Evolutionary conservation across 1,140 invertebrate genomes (phyloP).

Genomic region (Tetramorium parvispinum): DNA sequence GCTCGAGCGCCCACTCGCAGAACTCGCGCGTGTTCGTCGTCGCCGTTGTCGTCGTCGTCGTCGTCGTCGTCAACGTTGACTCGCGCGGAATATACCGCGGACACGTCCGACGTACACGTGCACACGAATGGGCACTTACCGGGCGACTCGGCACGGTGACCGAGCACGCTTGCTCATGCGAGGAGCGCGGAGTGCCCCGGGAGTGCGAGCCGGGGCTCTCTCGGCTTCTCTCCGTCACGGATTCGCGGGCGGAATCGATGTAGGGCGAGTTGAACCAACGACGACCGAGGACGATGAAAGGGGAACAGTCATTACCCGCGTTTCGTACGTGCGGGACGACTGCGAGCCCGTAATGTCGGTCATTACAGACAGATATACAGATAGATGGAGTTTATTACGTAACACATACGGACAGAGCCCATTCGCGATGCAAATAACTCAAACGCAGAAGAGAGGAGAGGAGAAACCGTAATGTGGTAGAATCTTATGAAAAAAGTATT

Average conservation of each 20-base stretch:
- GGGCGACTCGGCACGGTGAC: conserved; percentile 58
- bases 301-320: conserved; percentile 41
- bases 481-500: background rate
- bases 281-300: conserved; percentile 10
- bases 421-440: conserved; percentile 13
- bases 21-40: conserved; percentile 52
- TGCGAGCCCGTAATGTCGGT: conserved; percentile 44
- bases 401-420: conserved; percentile 11
- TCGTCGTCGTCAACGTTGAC: conserved; percentile 13
- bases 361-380: conserved; percentile 52
- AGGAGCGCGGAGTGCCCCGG: conserved; percentile 17
- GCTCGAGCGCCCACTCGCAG: conserved; percentile 39
- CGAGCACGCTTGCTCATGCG: conserved; percentile 66
- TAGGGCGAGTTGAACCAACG: background rate
- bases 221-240: conserved; percentile 55
- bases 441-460: background rate
- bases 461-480: background rate
- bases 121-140: conserved; percentile 56
- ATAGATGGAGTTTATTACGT: conserved; percentile 45
- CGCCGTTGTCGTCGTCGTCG: background rate
- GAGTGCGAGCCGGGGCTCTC: conserved; percentile 2
- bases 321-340: conserved; percentile 12
- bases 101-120: conserved; percentile 17
- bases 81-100: conserved; percentile 45
- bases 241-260: conserved; percentile 57